Base-by-base conservation (phyloP, 2,888 invertebrate species). In the Limulus polyphemus region DNA sequence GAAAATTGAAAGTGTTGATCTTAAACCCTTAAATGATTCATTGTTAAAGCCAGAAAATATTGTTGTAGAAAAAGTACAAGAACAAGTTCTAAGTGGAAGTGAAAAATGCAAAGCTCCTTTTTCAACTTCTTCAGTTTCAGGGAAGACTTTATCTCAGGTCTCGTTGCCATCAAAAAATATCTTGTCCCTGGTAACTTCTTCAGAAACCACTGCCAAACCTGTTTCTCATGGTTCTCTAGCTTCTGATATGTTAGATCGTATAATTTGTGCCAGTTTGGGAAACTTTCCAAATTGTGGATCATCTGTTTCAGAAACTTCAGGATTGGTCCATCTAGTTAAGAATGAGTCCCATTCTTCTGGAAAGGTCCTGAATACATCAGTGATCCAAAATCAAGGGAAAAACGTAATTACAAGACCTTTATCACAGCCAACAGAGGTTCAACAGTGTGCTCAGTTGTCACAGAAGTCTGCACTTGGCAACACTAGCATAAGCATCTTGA, bases 211-310 rank as follows among this genome's bases (percentile, higher is more conserved):
- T 14, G 51, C 51, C 51, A 51, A 51, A 51, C 51, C 51, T 16
- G 14, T 51, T 16, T 16, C 51, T 51, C 51, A n/a, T 51, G n/a
- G n/a, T 48, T 49, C 57, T 14, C 13, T 32, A 14, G 57, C 57
- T n/a, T 62, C 64, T 11, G 62, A 64, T 51, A 64, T 67, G 64
- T 57, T 67, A 47, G 65, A 65, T 54, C 62, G 65, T 11, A 67
- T 67, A 47, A 67, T 67, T 46, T 67, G 67, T 61, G 67, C 67
- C 9, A 67, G 67, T 56, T 57, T 67, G 57, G 67, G 65, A 46
- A 64, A 67, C 55, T 67, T 56, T 52, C 67, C 67, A 16, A 64
- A 66, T 61, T 62, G 64, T 14, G 64, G 64, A 55, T 66, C 66
- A 14, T 57, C 61, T 48, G 60, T 59, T 56, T 32, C 56, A 16